Percentiles rank a stretch among this genome's conserved stretches.
Evolutionary conservation across 2,888 invertebrate species (phyloP).

Genomic region (Phyllotreta striolata): DNA sequence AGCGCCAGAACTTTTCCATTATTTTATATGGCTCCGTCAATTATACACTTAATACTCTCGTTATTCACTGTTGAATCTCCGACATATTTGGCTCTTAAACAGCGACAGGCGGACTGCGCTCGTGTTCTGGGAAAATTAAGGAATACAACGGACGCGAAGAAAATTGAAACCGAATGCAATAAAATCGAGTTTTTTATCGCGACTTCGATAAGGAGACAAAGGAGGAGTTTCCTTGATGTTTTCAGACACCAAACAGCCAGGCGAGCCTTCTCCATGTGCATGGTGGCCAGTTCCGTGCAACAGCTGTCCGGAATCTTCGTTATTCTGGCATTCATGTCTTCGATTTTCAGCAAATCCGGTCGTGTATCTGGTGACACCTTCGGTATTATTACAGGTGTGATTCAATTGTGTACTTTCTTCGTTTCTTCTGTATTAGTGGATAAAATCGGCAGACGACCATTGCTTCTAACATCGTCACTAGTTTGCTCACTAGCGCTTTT

Average conservation of each 20-base stretch:
- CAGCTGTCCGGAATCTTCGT: constrained; percentile 81
- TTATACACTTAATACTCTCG: constrained; percentile 34
- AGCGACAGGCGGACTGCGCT: constrained; percentile 67
- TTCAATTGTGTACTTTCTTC: constrained; percentile 74
- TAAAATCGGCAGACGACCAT: constrained; percentile 72
- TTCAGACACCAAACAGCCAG: constrained; percentile 20
- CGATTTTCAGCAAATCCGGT: constrained; percentile 75
- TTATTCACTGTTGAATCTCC: constrained; percentile 42
- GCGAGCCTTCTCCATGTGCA: constrained; percentile 71
- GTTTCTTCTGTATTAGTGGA: constrained; percentile 78
- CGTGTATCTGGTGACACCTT: constrained; percentile 70
- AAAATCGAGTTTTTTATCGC: constrained; percentile 31
- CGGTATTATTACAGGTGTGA: constrained; percentile 78
- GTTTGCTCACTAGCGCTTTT: constrained; percentile 72
- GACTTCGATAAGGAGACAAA: constrained; percentile 18
- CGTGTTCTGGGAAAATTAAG: constrained; percentile 55
- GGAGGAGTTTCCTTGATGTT: constrained; percentile 20
- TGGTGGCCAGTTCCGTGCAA: constrained; percentile 82
- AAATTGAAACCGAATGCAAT: constrained; percentile 36
- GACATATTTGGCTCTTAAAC: constrained; percentile 53
- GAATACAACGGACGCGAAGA: constrained; percentile 8
- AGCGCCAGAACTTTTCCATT: constrained; percentile 37
- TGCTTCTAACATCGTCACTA: constrained; percentile 73
- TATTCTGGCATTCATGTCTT: constrained; percentile 76
- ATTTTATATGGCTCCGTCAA: constrained; percentile 32